These are phyloP conservation scores for Pterostichus niger DNA, from an alignment of 2,888 invertebrate genomes.

Conservation along the genomic window DNA sequence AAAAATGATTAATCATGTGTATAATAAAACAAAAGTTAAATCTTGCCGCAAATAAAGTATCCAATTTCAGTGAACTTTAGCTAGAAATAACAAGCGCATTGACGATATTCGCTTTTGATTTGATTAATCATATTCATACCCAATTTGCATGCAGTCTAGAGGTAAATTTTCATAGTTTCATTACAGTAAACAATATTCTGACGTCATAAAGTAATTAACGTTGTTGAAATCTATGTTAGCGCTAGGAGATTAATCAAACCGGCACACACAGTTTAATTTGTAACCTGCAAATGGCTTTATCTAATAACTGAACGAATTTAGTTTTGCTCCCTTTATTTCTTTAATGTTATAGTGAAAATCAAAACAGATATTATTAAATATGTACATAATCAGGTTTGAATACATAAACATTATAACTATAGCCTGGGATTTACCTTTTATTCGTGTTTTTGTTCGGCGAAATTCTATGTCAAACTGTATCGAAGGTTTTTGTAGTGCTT, in stretches of 20 bases:
- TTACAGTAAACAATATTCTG: constrained; percentile 35
- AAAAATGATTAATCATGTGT: constrained; percentile 48
- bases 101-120: constrained; percentile 27
- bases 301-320: background rate
- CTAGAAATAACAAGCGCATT: constrained; percentile 12
- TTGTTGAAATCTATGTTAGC: constrained; percentile 35
- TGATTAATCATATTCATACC: constrained; percentile 51
- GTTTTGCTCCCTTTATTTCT: constrained; percentile 6
- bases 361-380: too few species aligned
- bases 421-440: too few species aligned
- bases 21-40: constrained; percentile 22
- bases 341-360: background rate
- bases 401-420: too few species aligned
- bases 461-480: too few species aligned
- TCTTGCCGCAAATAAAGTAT: constrained; percentile 3
- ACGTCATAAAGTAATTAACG: constrained; percentile 41
- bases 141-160: constrained; percentile 45
- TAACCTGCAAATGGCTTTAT: constrained; percentile 26
- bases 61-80: background rate
- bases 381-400: too few species aligned
- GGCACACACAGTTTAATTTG: constrained; percentile 11
- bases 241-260: constrained; percentile 14
- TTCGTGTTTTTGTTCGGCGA: too few species aligned
- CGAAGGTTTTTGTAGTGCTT: too few species aligned
- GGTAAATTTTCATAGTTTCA: constrained; percentile 51